Evolutionary conservation across 2,113 vertebrate species (phyloP).

Genomic region (Chiloscyllium plagiosum): DNA sequence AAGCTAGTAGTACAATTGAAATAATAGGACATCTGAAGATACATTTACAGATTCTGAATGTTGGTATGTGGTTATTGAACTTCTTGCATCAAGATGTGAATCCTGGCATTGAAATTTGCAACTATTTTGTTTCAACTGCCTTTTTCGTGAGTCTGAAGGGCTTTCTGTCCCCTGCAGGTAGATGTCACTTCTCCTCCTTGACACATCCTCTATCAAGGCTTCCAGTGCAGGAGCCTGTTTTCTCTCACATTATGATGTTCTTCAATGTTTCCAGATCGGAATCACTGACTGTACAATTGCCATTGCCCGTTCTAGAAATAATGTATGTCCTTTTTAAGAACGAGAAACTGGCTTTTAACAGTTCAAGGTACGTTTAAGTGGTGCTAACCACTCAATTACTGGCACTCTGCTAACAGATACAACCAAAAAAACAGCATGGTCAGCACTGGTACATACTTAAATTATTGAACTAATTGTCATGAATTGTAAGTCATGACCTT

Average conservation of each 20-base stretch:
- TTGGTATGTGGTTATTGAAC: too few relatives aligned
- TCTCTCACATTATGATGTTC: background rate
- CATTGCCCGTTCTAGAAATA: background rate
- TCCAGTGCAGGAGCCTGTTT: background rate
- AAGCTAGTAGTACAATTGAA: too few relatives aligned
- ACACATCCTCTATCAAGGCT: background rate
- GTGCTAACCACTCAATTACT: background rate
- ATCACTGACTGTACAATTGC: background rate
- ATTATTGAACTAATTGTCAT: background rate
- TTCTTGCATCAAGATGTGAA: too few relatives aligned
- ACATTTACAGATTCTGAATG: too few relatives aligned
- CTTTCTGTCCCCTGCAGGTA: background rate
- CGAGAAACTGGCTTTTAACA: background rate
- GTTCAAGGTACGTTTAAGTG: background rate
- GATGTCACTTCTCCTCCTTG: background rate
- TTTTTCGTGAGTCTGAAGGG: background rate
- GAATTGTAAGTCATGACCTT: background rate
- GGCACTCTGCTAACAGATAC: background rate
- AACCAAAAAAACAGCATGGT: background rate
- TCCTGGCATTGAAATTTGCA: too few relatives aligned
- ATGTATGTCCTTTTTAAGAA: background rate
- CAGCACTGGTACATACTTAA: background rate
- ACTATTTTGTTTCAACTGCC: background rate
- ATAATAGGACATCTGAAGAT: too few relatives aligned
- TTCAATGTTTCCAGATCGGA: background rate